Evolutionary conservation across 2,797 vertebrate species (phyloP).

Genomic region (Hozukius guyotensis): DNA sequence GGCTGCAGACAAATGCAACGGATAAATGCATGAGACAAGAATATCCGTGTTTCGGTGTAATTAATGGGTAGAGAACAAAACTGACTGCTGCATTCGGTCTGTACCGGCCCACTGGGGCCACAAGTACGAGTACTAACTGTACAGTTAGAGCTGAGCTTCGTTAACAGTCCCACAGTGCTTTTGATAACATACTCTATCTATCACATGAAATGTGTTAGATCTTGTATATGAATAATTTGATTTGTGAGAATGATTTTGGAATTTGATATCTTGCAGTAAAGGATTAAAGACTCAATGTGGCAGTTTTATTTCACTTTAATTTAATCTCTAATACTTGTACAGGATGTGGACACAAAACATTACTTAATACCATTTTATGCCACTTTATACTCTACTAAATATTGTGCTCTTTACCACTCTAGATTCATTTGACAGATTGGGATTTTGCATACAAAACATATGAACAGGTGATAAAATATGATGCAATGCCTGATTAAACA

Average conservation of each 20-base stretch:
- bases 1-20: not conserved
- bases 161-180: not conserved
- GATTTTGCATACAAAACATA: not conserved
- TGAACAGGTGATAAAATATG: not conserved
- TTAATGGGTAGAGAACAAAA: not conserved
- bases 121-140: not conserved
- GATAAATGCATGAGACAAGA: not conserved
- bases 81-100: not conserved
- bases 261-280: not conserved
- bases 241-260: not conserved
- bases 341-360: not conserved
- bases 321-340: not conserved
- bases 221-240: not conserved
- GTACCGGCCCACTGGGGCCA: not conserved
- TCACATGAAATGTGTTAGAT: not conserved
- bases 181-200: not conserved
- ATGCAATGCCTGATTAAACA: not conserved
- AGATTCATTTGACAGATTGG: not conserved
- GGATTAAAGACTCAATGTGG: not conserved
- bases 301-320: not conserved
- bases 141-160: not conserved
- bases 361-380: too few species aligned
- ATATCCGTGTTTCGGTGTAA: not conserved
- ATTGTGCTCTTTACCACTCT: not conserved
- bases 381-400: not conserved